Conservation (phyloP, 2,888 invertebrate genomes). For the Dromius quadrimaculatus region DNA sequence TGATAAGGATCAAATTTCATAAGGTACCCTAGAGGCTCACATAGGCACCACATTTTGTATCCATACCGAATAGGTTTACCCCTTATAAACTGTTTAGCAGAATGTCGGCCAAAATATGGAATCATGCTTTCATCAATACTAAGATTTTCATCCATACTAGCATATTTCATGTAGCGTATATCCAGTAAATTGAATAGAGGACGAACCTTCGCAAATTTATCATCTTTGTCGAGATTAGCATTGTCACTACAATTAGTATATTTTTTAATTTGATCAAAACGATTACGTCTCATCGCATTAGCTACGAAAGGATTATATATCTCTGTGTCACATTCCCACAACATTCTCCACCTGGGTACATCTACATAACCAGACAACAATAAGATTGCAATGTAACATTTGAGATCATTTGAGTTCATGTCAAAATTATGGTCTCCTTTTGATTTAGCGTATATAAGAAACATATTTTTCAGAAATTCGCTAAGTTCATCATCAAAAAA, state of each 20-base stretch:
- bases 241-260: slow-evolving; percentile 1
- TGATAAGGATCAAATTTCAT: slow-evolving; percentile 54
- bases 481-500: slow-evolving; percentile 21
- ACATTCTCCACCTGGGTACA: slow-evolving; percentile 23
- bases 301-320: slow-evolving; percentile 11
- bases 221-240: neutral
- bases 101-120: slow-evolving; percentile 54
- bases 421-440: slow-evolving; percentile 21
- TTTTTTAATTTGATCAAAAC: slow-evolving; percentile 9
- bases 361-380: slow-evolving; percentile 22
- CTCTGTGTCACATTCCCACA: slow-evolving; percentile 5
- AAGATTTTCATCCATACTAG: neutral
- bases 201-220: slow-evolving; percentile 13
- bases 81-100: no score
- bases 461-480: slow-evolving; percentile 12
- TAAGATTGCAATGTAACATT: slow-evolving; percentile 23
- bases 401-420: neutral
- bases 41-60: slow-evolving; percentile 52
- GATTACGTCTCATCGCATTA: slow-evolving; percentile 25
- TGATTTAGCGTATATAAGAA: slow-evolving; percentile 14
- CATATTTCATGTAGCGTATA: neutral
- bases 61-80: slow-evolving; percentile 53
- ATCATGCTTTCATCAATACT: slow-evolving; percentile 48
- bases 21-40: slow-evolving; percentile 51
- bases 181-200: slow-evolving; percentile 4